Evolutionary conservation across 2,888 invertebrate species (phyloP).

Genomic region (Actias luna): DNA sequence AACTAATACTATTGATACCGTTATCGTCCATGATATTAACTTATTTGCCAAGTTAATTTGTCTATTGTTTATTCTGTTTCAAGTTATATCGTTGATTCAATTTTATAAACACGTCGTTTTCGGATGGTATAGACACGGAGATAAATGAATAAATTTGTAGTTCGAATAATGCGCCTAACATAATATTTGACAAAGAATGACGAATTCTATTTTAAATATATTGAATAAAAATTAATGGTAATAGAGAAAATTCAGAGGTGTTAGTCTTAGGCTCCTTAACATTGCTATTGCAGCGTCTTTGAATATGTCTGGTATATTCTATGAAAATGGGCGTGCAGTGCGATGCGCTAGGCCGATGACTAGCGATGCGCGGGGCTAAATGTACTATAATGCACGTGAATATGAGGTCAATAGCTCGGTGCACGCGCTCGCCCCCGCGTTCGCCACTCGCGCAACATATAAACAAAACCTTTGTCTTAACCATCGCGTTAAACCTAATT

Average conservation of each 20-base stretch:
- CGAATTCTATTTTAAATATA: neutral
- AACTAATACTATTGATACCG: conserved; percentile 9
- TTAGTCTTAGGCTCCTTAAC: neutral
- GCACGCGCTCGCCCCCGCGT: conserved; percentile 44
- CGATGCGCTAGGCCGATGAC: conserved; percentile 23
- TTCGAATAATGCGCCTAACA: neutral
- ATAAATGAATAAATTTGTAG: neutral
- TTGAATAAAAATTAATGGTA: neutral
- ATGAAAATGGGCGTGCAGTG: conserved; percentile 19
- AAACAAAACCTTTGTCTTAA: conserved; percentile 28
- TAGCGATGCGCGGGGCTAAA: conserved; percentile 32
- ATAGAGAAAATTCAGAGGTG: neutral
- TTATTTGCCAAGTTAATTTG: conserved; percentile 5
- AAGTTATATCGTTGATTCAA: conserved; percentile 7
- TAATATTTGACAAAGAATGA: neutral
- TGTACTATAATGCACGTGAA: conserved; percentile 51
- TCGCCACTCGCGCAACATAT: conserved; percentile 21
- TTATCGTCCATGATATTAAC: conserved; percentile 14
- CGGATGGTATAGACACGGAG: neutral
- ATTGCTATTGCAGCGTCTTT: neutral
- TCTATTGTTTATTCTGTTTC: conserved; percentile 3
- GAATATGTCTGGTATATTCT: neutral
- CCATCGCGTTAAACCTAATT: neutral
- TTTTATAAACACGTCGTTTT: neutral
- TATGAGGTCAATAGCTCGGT: conserved; percentile 65